Conservation (phyloP, 2,113 vertebrate genomes). For the Bujurquina vittata region DNA sequence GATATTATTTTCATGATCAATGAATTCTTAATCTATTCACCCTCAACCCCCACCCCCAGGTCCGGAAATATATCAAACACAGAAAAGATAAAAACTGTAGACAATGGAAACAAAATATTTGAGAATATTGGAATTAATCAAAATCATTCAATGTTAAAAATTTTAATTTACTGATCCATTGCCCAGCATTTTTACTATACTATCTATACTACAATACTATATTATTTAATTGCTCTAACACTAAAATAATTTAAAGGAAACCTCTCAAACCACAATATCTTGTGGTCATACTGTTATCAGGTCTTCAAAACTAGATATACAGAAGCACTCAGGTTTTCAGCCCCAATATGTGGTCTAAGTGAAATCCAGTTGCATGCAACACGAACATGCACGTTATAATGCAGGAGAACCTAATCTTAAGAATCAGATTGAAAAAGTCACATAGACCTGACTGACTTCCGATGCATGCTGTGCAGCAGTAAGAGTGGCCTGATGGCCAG, state of each 20-base stretch:
- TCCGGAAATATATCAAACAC: background rate
- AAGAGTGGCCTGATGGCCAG: background rate
- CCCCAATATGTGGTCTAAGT: slow-evolving; percentile 12
- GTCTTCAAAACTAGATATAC: slow-evolving; percentile 20
- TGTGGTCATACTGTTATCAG: slow-evolving; percentile 21
- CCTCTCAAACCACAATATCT: slow-evolving; percentile 23
- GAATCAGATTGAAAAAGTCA: slow-evolving; percentile 5
- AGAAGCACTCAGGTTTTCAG: background rate
- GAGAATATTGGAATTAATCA: background rate
- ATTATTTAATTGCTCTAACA: background rate
- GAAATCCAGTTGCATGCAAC: slow-evolving; percentile 2
- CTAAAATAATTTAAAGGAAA: slow-evolving; percentile 12
- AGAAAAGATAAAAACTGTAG: background rate
- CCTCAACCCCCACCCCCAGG: too few relatives aligned
- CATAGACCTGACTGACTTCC: background rate
- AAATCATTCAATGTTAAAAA: background rate
- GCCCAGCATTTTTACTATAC: background rate
- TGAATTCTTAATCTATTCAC: background rate
- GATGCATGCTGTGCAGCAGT: background rate
- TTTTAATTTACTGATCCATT: background rate
- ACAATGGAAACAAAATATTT: background rate
- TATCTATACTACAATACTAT: too few relatives aligned
- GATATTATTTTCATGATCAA: too few relatives aligned
- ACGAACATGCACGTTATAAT: background rate
- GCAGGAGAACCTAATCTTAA: slow-evolving; percentile 4